Evolutionary conservation across 2,113 vertebrate species (phyloP).

Genomic region (Onychostruthus taczanowskii): DNA sequence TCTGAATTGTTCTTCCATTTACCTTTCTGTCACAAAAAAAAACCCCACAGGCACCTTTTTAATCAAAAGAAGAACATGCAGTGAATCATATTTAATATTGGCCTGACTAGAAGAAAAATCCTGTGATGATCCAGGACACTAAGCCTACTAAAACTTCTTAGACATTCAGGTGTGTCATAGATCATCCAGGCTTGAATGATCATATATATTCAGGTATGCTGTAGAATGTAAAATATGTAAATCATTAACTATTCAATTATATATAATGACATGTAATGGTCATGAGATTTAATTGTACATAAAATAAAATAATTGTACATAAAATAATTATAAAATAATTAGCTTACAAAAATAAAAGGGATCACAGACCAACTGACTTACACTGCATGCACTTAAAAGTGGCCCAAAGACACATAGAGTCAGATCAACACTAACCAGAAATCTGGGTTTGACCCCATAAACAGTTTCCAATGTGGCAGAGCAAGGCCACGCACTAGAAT

Average conservation of each 20-base stretch:
- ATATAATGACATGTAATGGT: background rate
- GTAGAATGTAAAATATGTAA: background rate
- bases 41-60: background rate
- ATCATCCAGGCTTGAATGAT: background rate
- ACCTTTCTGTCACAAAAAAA: background rate
- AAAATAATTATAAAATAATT: too few species aligned
- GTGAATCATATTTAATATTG: background rate
- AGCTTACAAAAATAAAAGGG: background rate
- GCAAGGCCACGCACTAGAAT: background rate
- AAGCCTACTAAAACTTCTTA: background rate
- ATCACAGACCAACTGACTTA: background rate
- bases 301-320: background rate
- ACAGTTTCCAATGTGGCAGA: background rate
- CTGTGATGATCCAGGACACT: background rate
- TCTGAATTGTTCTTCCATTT: background rate
- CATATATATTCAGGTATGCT: background rate
- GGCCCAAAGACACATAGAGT: background rate
- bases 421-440: background rate
- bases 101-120: background rate
- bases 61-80: background rate
- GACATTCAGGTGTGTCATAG: background rate
- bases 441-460: background rate
- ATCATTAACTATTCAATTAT: background rate
- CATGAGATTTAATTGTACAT: background rate
- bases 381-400: background rate